Conservation (phyloP, 2,888 invertebrate species). For the Sinelater perroti region DNA sequence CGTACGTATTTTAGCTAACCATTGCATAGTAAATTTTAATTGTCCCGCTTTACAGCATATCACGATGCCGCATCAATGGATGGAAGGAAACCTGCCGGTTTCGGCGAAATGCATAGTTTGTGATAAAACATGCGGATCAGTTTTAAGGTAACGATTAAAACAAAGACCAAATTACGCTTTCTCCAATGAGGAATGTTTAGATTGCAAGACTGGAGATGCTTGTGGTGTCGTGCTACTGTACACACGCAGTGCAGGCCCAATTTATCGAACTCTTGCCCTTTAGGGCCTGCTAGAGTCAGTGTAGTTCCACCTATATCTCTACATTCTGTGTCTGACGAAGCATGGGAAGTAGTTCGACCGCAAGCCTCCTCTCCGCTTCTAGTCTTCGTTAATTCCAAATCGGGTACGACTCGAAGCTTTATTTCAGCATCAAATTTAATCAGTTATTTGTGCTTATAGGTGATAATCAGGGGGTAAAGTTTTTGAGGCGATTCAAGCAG, state of each 20-base stretch:
- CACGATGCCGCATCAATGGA: conserved; percentile 98
- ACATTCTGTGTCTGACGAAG: conserved; percentile 91
- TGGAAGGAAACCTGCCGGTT: conserved; percentile 96
- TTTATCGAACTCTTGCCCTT: conserved; percentile 80
- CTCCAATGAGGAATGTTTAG: conserved; percentile 58
- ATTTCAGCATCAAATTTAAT: not conserved
- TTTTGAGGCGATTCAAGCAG: conserved; percentile 93
- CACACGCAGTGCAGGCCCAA: conserved; percentile 90
- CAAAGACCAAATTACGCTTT: not conserved
- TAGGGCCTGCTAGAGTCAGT: conserved; percentile 89
- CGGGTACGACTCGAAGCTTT: conserved; percentile 62
- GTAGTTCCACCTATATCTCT: conserved; percentile 94
- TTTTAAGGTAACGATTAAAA: conserved; percentile 72
- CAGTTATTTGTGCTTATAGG: conserved; percentile 63
- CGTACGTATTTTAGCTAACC: conserved; percentile 64
- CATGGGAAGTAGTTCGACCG: conserved; percentile 86
- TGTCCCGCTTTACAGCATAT: too few species aligned
- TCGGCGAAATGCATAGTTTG: conserved; percentile 92
- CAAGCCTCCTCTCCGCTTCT: conserved; percentile 77
- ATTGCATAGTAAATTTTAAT: not conserved
- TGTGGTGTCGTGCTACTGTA: conserved; percentile 93
- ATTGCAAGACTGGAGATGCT: conserved; percentile 94
- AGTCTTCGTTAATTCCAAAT: conserved; percentile 97
- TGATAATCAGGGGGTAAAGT: conserved; percentile 97
- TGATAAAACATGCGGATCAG: conserved; percentile 96